Evolutionary conservation across 2,113 vertebrate genomes (phyloP).

Genomic region (Amphiprion percula): DNA sequence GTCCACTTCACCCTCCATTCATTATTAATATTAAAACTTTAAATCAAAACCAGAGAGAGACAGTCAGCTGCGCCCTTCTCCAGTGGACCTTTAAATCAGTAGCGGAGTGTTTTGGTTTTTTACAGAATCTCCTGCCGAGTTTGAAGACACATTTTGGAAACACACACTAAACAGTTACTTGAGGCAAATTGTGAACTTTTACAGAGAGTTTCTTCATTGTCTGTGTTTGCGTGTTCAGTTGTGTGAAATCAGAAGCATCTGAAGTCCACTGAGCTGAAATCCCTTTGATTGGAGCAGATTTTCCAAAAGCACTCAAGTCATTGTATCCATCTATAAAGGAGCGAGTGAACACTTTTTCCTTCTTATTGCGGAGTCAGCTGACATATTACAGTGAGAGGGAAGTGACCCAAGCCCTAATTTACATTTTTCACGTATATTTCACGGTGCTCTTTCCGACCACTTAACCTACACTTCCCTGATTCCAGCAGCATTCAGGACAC

Average conservation of each 20-base stretch:
- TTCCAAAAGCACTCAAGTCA: slow-evolving; percentile 29
- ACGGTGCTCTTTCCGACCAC: slow-evolving; percentile 15
- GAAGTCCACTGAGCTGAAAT: slow-evolving; percentile 6
- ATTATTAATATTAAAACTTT: background rate
- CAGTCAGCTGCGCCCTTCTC: background rate
- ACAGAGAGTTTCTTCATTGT: background rate
- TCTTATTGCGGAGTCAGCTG: slow-evolving; percentile 17
- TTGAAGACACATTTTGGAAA: slow-evolving; percentile 5
- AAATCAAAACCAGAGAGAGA: background rate
- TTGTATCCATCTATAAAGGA: background rate
- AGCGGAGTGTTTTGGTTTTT: background rate
- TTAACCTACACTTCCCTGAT: slow-evolving; percentile 39
- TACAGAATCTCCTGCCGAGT: slow-evolving; percentile 16
- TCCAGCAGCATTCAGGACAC: slow-evolving; percentile 1
- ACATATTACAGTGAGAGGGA: slow-evolving; percentile 7
- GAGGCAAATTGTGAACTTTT: slow-evolving; percentile 17
- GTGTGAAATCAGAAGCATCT: background rate
- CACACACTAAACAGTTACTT: background rate
- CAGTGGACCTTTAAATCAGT: background rate
- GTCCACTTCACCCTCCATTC: background rate
- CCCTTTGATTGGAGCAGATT: background rate
- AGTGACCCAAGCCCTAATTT: slow-evolving; percentile 19
- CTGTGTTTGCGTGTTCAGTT: background rate
- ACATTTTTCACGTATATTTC: slow-evolving; percentile 34
- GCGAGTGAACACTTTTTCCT: slow-evolving; percentile 2